A percentile compares a stretch with the other conserved stretches of the same genome.
Conservation (phyloP, 2,888 invertebrate species). For the Listrodromus nycthemerus region DNA sequence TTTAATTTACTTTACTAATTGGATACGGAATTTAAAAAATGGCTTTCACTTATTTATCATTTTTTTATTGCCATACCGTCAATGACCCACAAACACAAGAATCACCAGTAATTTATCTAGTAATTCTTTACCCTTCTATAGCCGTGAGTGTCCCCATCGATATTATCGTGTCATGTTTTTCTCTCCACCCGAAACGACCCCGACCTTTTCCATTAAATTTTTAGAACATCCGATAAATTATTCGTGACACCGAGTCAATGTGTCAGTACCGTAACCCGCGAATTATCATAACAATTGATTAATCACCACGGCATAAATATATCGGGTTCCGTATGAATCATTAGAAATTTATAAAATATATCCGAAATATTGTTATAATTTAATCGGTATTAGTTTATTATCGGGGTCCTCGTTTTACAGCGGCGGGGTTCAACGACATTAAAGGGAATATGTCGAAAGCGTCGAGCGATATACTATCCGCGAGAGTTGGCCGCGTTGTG, state of each 20-base stretch:
- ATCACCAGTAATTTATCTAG: not conserved
- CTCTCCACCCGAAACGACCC: not conserved
- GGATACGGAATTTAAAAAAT: too few species aligned
- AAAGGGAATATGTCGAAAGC: constrained; percentile 32
- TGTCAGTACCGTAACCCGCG: not conserved
- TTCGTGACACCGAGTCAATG: not conserved
- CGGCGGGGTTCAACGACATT: constrained; percentile 23
- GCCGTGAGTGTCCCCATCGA: not conserved
- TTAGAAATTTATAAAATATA: constrained; percentile 23
- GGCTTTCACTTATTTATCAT: too few species aligned
- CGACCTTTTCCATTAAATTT: not conserved
- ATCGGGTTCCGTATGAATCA: not conserved
- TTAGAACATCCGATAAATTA: not conserved
- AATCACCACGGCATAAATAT: constrained; percentile 17
- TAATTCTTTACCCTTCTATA: too few species aligned
- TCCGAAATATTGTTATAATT: constrained; percentile 6
- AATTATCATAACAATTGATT: constrained; percentile 32
- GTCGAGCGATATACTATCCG: constrained; percentile 23
- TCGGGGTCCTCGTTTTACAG: not conserved
- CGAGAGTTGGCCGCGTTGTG: constrained; percentile 15
- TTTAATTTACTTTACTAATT: too few species aligned
- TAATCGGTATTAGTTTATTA: constrained; percentile 9
- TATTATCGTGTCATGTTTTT: not conserved
- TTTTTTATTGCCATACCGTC: not conserved
- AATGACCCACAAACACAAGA: not conserved